Evolutionary conservation across 2,888 invertebrate genomes (phyloP).

Genomic region (Omphaloscelis lunosa): DNA sequence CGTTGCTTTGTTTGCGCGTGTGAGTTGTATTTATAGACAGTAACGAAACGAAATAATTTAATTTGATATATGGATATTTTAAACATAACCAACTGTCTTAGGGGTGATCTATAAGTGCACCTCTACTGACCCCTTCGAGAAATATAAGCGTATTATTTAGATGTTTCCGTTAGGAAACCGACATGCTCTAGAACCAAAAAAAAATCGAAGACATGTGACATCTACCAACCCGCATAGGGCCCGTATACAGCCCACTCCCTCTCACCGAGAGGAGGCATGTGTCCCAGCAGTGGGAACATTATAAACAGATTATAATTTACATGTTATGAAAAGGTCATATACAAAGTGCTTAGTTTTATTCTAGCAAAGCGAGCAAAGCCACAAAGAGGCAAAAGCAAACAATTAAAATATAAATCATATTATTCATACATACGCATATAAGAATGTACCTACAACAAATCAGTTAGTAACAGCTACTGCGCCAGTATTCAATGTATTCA

Average conservation of each 20-base stretch:
- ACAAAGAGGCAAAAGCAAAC: neutral
- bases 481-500: conserved; percentile 12
- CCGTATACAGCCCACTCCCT: no score
- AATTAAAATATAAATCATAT: neutral
- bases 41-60: neutral
- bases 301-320: no score
- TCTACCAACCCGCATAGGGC: no score
- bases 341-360: no score
- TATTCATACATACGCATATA: neutral
- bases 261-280: no score
- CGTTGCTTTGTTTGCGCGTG: neutral
- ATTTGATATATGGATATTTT: neutral
- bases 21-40: neutral
- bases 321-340: no score
- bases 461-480: conserved; percentile 7
- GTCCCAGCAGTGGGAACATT: no score
- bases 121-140: no score
- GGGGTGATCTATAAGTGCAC: neutral
- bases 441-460: neutral
- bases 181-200: no score
- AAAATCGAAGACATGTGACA: no score
- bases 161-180: no score
- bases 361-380: neutral
- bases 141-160: no score
- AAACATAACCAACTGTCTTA: neutral